Percentiles rank a stretch among this genome's conserved stretches.
Conservation (phyloP, 2,888 invertebrate genomes). For the Antheraea yamamai region DNA sequence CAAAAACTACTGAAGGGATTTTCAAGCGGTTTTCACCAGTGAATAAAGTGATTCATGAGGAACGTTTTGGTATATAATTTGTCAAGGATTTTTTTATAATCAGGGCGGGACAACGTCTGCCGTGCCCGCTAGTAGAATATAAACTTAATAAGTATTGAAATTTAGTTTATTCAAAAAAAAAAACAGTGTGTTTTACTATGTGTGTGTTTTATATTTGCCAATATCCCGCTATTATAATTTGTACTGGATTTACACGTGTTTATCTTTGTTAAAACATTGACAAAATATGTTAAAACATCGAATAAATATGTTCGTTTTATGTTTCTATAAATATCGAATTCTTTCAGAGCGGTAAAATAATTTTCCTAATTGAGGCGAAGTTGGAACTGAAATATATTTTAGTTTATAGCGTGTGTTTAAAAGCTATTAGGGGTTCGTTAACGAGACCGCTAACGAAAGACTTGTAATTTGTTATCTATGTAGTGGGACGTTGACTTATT, state of each 20-base stretch:
- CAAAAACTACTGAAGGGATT: too few species aligned
- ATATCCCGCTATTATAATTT: too few species aligned
- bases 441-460: conserved; percentile 18
- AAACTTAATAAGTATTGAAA: too few species aligned
- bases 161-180: too few species aligned
- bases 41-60: too few species aligned
- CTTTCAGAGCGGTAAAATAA: background rate
- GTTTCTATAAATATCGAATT: background rate
- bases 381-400: conserved; percentile 13
- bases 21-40: too few species aligned
- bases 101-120: too few species aligned
- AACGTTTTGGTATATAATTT: too few species aligned
- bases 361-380: background rate
- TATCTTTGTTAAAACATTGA: background rate
- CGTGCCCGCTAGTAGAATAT: too few species aligned
- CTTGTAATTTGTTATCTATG: conserved; percentile 19
- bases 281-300: background rate
- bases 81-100: too few species aligned
- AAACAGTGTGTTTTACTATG: too few species aligned
- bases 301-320: background rate
- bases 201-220: too few species aligned
- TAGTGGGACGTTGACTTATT: background rate
- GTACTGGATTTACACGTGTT: background rate
- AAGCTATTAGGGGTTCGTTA: conserved; percentile 17
- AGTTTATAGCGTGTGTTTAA: conserved; percentile 17